A percentile compares a stretch with the other conserved stretches of the same genome.
Conservation (phyloP, 2,113 vertebrate species). For the Heptranchias perlo region DNA sequence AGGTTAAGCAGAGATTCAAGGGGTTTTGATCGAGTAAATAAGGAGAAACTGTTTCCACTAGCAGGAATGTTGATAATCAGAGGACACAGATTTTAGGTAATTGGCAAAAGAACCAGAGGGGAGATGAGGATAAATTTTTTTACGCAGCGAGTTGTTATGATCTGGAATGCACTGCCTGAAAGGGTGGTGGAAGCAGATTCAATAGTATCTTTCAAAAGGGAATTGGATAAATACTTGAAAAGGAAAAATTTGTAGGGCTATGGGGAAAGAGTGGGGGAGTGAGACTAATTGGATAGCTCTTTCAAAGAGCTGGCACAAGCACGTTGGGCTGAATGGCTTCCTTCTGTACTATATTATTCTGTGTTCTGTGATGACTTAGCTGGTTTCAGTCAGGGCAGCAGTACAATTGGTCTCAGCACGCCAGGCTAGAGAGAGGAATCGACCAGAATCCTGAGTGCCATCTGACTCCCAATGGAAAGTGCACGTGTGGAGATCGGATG, state of each 20-base stretch:
- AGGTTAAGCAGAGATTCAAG: not conserved
- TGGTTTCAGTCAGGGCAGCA: not conserved
- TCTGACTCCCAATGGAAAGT: not conserved
- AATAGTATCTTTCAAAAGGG: not conserved
- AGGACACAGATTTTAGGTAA: not conserved
- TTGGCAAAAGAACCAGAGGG: not conserved
- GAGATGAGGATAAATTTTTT: not conserved
- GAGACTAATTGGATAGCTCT: not conserved
- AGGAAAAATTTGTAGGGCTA: not conserved
- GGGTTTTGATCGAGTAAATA: not conserved
- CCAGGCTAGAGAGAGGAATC: not conserved
- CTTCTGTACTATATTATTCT: not conserved
- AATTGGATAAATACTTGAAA: not conserved
- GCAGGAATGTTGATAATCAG: no score
- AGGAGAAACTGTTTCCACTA: not conserved
- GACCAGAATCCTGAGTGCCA: not conserved
- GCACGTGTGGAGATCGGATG: not conserved
- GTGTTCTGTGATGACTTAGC: not conserved
- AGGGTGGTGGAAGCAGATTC: not conserved
- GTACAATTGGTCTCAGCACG: not conserved
- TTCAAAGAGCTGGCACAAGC: not conserved
- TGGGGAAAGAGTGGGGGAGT: not conserved
- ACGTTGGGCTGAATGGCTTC: not conserved
- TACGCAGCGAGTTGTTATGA: not conserved
- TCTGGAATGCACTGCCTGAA: not conserved